phyloP scores from a whole-genome alignment of 2,888 invertebrate genomes.

The Pandemis cinnamomeana region DNA sequence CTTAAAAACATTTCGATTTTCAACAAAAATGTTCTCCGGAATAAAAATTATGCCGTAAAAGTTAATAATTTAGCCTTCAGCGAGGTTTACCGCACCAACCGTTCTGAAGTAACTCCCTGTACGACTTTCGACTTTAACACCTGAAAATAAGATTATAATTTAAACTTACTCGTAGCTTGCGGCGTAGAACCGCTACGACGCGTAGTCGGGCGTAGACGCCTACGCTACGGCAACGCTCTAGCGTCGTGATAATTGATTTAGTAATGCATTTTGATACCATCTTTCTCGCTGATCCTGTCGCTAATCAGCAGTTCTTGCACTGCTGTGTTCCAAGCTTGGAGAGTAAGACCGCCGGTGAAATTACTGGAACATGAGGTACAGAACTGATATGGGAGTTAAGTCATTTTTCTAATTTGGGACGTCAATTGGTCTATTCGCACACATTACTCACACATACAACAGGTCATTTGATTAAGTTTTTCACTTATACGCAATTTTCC shows the following conservation, averaged over 20 bases:
- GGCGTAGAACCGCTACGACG: conserved; percentile 6
- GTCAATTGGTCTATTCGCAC: too few relatives aligned
- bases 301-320: too few relatives aligned
- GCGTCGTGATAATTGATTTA: conserved; percentile 12
- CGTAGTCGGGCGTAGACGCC: conserved; percentile 29
- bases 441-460: too few relatives aligned
- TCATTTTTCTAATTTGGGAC: too few relatives aligned
- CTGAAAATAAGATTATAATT: neutral
- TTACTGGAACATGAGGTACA: too few relatives aligned
- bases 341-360: too few relatives aligned
- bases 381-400: too few relatives aligned
- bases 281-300: neutral
- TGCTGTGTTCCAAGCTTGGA: too few relatives aligned
- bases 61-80: neutral
- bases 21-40: neutral
- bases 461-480: too few relatives aligned
- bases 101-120: neutral
- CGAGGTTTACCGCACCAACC: neutral
- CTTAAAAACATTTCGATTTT: too few relatives aligned
- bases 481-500: too few relatives aligned
- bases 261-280: conserved; percentile 22
- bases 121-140: conserved; percentile 4
- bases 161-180: neutral
- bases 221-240: neutral
- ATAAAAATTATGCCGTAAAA: neutral